Evolutionary conservation across 2,113 vertebrate species (phyloP), one percentile per base, ranked within the genome.

Genomic region (Pholis gunnellus): DNA sequence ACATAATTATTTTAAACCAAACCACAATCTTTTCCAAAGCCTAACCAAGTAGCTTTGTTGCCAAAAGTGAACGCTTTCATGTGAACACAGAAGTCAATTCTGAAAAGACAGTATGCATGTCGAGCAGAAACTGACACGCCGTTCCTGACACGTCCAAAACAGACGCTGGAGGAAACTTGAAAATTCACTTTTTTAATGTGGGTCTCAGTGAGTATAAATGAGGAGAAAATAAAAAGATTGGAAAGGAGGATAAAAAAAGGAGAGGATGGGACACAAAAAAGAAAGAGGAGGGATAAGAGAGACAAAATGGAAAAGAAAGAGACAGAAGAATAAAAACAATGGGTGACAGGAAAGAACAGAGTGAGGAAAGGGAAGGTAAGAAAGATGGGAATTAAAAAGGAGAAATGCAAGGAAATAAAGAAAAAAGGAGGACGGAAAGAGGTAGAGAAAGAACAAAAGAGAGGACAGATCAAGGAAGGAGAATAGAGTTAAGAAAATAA

Each of bases 171-270:
- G 3, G 10, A 54, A 22, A 54, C 20, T 54, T 48, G 1, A 4
- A 52, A 9, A 52, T 52, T 22, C 44, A 5, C 15, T 46, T 46
- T 46, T 46, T 46, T 42, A 42, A 50, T 50, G 46, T 50, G 15
- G 15, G 18, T 50, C 17, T 50, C 17, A 50, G 52, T 54, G 46
- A 61, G 67, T 83, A 22, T 22, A 22, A 70, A 86, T 74, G 70
- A 61, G 60, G 48, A 72, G 54, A 42, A 79, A 50, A 67, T 9
- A n/a, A 10, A 4, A 25, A 34, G 34, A 22, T 36, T 36, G n/a
- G 31, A 54, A 52, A 70, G 2, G 7, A 31, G 18, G 25, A 61
- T 15, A 22, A 9, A 25, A 74, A 40, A 57, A 18, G 8, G 56
- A 52, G 34, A 25, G 29, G 6, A 31, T 27, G 40, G 11, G 22